Evolutionary conservation across 2,113 vertebrate species (phyloP), one percentile per base, ranked within the genome.

Genomic region (Camelus dromedarius): DNA sequence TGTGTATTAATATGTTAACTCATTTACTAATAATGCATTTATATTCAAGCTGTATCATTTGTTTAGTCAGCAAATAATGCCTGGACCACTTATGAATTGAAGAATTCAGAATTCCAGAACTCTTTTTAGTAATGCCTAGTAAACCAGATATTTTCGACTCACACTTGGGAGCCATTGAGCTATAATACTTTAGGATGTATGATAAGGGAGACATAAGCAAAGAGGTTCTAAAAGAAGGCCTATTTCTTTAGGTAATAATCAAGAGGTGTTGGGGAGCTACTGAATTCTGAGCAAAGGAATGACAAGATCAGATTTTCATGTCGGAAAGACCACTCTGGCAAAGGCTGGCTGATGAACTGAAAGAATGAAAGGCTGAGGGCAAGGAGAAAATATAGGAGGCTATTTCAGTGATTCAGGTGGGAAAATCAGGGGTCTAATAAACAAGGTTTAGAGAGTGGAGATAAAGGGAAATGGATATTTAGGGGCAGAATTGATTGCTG

Each of bases 41-140:
- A 42, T 30, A 69, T 22, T 91, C 30, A 52, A 70, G 35, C 7
- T 48, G 6, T 85, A 70, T 66, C 6, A 81, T 93, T 82, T 77
- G 19, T 89, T 95, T 22, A 77, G 32, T 95, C 32, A 82, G 30
- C 18, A 95, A 81, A 79, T 77, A 90, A 77, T 93, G 24, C 1
- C 56, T 52, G 0, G 18, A 62, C 28, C 35, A 75, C 46, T 82
- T 89, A 20, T 42, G 16, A 50, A 80, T 42, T 42, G 38, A 42
- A 42, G 38, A 42, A 42, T 42, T 42, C 38, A 42, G 38, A 42
- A 42, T 84, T 86, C 48, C 18, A 93, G 83, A 89, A 64, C 20
- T 92, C 93, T 79, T 91, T 76, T 69, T 18, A 69, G 64, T 24
- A 91, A 62, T 75, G 14, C 24, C 28, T 52, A 28, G 69, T 16